Evolutionary conservation across 2,888 invertebrate species (phyloP), one percentile per base, ranked within the genome.

Genomic region (Tineola bisselliella): DNA sequence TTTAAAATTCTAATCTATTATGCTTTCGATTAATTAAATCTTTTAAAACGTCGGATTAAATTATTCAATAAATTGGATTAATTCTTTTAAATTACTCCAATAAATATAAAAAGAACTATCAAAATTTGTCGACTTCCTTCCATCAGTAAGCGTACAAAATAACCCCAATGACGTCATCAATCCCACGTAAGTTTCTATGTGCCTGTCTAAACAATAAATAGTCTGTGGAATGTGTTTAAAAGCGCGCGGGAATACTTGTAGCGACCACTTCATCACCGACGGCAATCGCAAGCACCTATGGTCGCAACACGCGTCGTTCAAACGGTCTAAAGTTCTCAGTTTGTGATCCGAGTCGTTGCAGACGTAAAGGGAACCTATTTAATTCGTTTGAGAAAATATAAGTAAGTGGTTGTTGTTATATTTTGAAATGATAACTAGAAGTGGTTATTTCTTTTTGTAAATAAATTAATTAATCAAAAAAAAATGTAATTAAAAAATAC

Each of bases 181-280:
- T 4, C 38, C 38, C 38, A 10, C 38, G 38, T 38, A 38, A n/a
- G 38, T 10, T 25, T 4, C 4, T 4, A 25, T 6, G 25, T 25
- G 2, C 25, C 2, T 38, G 38, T 38, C 38, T 38, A 38, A 38
- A n/a, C 25, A 25, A 13, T 38, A 38, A n/a, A 12, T 56, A 19
- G 58, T 58, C 58, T 58, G 33, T 58, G 58, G 58, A 5, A 15
- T 8, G 13, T 5, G 58, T 58, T 58, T 58, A 58, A 58, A 58
- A 58, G 58, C 58, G 33, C 58, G 58, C 33, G 58, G 8, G 15
- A 58, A 33, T 31, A 58, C 58, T 31, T 33, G 58, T 33, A 17
- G 31, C 31, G 13, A 30, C 15, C 58, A 58, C 58, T 58, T 58
- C 19, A 25, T 11, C 30, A 33, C 19, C 33, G 58, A 33, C 58